Conservation (phyloP, 2,113 vertebrate species). For the Mustela nigripes region DNA sequence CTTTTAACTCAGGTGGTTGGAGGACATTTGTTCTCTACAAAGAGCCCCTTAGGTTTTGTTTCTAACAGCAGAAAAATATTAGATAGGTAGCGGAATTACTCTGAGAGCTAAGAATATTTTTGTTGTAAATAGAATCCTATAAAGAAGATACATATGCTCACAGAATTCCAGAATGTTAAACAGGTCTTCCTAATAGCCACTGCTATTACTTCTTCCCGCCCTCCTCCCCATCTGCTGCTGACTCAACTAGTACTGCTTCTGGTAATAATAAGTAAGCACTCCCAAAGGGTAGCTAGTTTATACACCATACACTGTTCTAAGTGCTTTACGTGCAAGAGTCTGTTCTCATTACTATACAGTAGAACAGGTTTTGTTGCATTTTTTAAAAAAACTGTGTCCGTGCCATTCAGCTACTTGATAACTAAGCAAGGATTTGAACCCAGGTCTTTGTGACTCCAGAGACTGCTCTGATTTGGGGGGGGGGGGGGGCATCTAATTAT, state of each 20-base stretch:
- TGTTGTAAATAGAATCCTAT: neutral
- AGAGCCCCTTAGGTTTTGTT: neutral
- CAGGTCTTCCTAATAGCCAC: neutral
- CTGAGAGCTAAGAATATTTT: neutral
- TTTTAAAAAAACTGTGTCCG: neutral
- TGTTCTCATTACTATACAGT: neutral
- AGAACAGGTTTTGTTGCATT: neutral
- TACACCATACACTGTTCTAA: no score
- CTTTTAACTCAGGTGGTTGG: neutral
- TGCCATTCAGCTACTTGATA: neutral
- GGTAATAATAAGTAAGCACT: neutral
- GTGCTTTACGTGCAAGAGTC: neutral
- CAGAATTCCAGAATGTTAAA: neutral
- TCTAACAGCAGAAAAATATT: constrained; percentile 17
- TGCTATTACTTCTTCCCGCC: neutral
- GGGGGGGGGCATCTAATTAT: neutral
- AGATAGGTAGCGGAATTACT: neutral
- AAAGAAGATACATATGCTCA: neutral
- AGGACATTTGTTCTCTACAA: neutral
- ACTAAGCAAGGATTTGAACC: neutral
- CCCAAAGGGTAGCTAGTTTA: neutral
- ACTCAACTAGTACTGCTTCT: no score
- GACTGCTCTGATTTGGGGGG: neutral
- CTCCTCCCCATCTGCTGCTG: neutral
- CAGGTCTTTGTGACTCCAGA: neutral